Evolutionary conservation across 2,888 invertebrate species (phyloP).

Genomic region (Elysia crispata): DNA sequence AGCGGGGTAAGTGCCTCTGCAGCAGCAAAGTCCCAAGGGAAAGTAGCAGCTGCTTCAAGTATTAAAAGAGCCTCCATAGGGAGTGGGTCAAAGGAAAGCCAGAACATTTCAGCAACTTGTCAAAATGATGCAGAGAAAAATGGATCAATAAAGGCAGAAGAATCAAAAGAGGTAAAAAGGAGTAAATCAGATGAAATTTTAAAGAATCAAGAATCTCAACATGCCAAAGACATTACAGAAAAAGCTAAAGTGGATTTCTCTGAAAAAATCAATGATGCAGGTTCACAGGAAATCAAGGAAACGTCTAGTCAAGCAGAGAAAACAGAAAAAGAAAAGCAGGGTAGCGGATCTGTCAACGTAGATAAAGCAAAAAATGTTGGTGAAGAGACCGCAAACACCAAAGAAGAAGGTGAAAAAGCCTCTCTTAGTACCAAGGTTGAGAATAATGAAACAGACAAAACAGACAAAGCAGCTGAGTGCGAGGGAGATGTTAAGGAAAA

Average conservation of each 20-base stretch:
- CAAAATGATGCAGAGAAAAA: constrained; percentile 37
- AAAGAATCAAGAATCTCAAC: too few species aligned
- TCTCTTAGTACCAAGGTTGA: too few species aligned
- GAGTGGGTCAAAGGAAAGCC: constrained; percentile 3
- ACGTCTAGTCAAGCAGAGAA: constrained; percentile 36
- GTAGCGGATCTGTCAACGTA: constrained; percentile 45
- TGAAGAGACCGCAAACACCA: constrained; percentile 14
- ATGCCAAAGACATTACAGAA: not conserved
- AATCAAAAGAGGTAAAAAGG: constrained; percentile 1
- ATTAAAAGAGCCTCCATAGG: too few species aligned
- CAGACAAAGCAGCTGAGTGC: constrained; percentile 9
- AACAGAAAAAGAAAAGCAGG: constrained; percentile 37
- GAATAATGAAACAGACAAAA: constrained; percentile 35
- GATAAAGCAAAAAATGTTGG: constrained; percentile 40
- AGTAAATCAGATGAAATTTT: too few species aligned
- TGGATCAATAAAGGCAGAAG: constrained; percentile 22
- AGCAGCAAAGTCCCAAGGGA: not conserved
- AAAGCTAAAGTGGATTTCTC: constrained; percentile 27
- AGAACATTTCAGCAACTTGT: not conserved
- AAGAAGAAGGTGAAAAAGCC: constrained; percentile 13
- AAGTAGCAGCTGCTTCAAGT: too few species aligned
- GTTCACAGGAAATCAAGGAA: constrained; percentile 38
- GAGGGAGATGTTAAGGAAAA: constrained; percentile 39
- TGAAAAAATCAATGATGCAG: constrained; percentile 27
- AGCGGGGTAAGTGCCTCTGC: constrained; percentile 47